Conservation (phyloP, 64 coral and sea anemone genomes). For the Astreopora myriophthalma region DNA sequence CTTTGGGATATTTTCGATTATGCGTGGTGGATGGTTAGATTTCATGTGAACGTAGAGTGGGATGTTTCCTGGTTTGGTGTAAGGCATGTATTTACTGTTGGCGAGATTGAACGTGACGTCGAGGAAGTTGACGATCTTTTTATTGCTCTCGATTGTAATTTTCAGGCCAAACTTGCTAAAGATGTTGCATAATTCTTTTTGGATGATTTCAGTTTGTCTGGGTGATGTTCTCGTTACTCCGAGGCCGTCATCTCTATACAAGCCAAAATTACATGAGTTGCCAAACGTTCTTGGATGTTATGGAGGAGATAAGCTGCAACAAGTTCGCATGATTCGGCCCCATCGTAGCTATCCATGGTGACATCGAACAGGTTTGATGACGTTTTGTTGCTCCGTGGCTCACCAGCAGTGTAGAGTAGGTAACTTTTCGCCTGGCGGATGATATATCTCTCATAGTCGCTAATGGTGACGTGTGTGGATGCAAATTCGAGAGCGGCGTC, state of each 20-base stretch:
- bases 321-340: neutral
- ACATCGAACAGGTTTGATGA: neutral
- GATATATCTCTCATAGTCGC: no score
- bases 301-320: neutral
- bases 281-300: neutral
- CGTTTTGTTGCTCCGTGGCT: neutral
- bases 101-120: no score
- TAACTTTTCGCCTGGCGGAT: neutral
- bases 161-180: slow-evolving; percentile 23
- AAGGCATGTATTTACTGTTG: no score
- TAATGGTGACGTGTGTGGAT: no score
- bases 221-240: neutral
- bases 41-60: no score
- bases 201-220: neutral
- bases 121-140: slow-evolving; percentile 55
- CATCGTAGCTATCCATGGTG: neutral
- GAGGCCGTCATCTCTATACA: neutral
- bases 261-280: neutral
- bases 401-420: no score
- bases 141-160: slow-evolving; percentile 38
- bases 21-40: no score
- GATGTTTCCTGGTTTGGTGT: no score
- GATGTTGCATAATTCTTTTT: slow-evolving; percentile 25
- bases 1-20: no score
- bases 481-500: no score